Evolutionary conservation across 1,140 invertebrate genomes (phyloP), one percentile per base, ranked within the genome.

Genomic region (Melanaphis sacchari): DNA sequence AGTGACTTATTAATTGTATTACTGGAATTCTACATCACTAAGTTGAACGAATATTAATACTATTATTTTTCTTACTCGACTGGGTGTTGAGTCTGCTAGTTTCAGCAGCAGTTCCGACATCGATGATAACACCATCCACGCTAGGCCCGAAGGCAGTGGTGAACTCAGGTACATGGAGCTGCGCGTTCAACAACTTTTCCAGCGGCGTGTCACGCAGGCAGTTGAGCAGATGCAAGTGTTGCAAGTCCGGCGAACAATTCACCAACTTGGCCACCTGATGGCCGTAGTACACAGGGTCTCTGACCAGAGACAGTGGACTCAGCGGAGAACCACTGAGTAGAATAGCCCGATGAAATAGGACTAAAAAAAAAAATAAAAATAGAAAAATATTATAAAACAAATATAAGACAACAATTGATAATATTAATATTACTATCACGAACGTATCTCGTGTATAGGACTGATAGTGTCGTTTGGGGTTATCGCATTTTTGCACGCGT

Each of bases 291-390:
- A 97, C 96, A 1, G 98, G 98, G 94, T 98, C 97, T 94, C 97
- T 97, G 90, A 98, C 97, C 93, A 99, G 95, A 1, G 98, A 98
- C 98, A 98, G 99, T 1, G 98, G 98, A 94, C 98, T 98, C 54
- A 99, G 96, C 0, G 98, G 98, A 36, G 98, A 99, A 1, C 99
- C 99, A 41, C 98, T 98, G 98, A 99, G 98, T 43, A 99, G 96
- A 93, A 99, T 97, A 15, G 98, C 98, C 94, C 98, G 97, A 95
- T 99, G 98, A 95, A 99, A 99, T 66, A 99, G 96, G 41, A 97
- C 96, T 94, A 97, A 98, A 38, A 38, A 49, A 46, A 38, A 49
- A 46, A 46, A 11, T 98, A 96, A 3, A 96, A 95, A 22, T 36
- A 36, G 0, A 95, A 94, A 95, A 92, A 93, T 96, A 96, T 94